Evolutionary conservation across 2,113 vertebrate genomes (phyloP).

Genomic region (Pyxicephalus adspersus): DNA sequence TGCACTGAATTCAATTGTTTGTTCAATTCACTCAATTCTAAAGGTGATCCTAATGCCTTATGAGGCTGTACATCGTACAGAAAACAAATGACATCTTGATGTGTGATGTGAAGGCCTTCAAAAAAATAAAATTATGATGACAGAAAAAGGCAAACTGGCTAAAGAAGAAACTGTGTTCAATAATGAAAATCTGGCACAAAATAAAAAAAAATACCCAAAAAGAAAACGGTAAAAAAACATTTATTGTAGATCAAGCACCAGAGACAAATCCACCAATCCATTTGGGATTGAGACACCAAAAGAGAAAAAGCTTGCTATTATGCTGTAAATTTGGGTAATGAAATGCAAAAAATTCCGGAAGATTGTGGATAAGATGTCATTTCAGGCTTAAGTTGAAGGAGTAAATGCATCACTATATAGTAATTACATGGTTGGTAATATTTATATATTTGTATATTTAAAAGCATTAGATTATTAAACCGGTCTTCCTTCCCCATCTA

Average conservation of each 20-base stretch:
- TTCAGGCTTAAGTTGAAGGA: slow-evolving; percentile 37
- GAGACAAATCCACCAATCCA: slow-evolving; percentile 36
- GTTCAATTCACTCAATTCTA: too few species aligned
- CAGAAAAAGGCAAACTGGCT: slow-evolving; percentile 31
- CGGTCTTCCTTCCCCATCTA: too few species aligned
- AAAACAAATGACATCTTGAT: neutral
- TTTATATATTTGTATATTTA: too few species aligned
- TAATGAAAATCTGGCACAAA: slow-evolving; percentile 39
- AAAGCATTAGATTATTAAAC: too few species aligned
- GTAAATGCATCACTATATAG: neutral
- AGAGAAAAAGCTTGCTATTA: slow-evolving; percentile 39
- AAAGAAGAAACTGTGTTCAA: slow-evolving; percentile 41
- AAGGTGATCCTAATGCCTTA: too few species aligned
- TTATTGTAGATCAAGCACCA: slow-evolving; percentile 45
- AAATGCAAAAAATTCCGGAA: slow-evolving; percentile 29
- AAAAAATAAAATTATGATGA: slow-evolving; percentile 2
- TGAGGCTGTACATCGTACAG: too few species aligned
- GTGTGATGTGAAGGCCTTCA: neutral
- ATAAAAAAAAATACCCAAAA: slow-evolving; percentile 4
- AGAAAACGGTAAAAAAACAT: slow-evolving; percentile 12
- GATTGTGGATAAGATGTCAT: slow-evolving; percentile 49
- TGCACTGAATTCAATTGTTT: too few species aligned
- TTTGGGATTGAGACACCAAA: slow-evolving; percentile 36
- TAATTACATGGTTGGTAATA: too few species aligned
- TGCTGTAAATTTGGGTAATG: slow-evolving; percentile 27